These are phyloP conservation scores for Rhinopithecus roxellana DNA, from an alignment of 2,113 vertebrate genomes.

Conservation along the genomic window DNA sequence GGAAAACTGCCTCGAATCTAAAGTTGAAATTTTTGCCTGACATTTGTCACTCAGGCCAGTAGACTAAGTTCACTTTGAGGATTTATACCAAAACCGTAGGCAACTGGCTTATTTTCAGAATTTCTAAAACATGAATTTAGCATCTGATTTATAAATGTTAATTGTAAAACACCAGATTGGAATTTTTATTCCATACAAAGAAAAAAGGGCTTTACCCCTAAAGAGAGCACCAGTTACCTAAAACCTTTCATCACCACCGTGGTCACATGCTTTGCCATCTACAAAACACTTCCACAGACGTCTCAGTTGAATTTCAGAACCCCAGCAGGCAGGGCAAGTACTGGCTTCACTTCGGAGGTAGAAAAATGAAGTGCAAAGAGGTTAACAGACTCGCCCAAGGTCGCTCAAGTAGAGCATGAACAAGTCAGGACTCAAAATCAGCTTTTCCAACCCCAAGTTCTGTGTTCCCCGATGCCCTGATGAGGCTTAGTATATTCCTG, in stretches of 20 bases:
- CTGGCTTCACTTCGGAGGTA: background rate
- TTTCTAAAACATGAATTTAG: background rate
- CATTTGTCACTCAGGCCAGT: background rate
- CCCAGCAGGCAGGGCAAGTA: background rate
- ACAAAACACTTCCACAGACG: background rate
- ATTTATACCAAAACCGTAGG: background rate
- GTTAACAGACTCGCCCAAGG: background rate
- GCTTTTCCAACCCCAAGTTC: background rate
- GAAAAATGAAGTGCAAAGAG: background rate
- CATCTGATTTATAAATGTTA: background rate
- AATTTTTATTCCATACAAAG: background rate
- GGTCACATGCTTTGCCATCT: background rate
- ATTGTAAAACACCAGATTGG: background rate
- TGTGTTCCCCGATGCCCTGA: background rate
- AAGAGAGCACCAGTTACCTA: background rate
- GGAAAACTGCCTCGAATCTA: conserved; percentile 26
- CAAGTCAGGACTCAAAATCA: background rate
- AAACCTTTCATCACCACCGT: background rate
- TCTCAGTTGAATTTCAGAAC: background rate
- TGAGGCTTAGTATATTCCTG: background rate
- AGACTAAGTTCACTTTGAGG: background rate
- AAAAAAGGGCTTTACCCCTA: background rate
- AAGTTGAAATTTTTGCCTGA: background rate
- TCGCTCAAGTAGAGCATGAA: background rate
- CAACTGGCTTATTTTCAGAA: conserved; percentile 13